A percentile compares a stretch with the other conserved stretches of the same genome.
phyloP scores from a whole-genome alignment of 2,797 vertebrate species.

The Pelobates cultripes region DNA sequence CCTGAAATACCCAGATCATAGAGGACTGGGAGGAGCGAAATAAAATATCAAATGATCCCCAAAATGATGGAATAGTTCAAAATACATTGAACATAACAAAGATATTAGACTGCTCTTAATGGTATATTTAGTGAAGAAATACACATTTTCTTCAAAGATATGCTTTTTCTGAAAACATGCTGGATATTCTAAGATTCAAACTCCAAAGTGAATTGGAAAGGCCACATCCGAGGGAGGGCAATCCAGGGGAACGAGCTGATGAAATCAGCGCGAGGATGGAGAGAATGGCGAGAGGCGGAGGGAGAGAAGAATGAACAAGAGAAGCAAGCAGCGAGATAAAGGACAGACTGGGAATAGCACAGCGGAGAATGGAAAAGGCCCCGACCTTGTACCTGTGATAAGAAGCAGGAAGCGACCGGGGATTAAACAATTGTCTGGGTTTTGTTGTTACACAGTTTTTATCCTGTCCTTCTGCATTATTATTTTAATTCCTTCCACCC shows the following conservation, averaged over 20 bases:
- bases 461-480: constrained; percentile 46
- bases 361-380: constrained; percentile 33
- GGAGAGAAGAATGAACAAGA: constrained; percentile 69
- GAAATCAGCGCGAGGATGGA: constrained; percentile 42
- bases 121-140: too few species aligned
- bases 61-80: too few species aligned
- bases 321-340: constrained; percentile 60
- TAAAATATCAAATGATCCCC: too few species aligned
- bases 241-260: constrained; percentile 14
- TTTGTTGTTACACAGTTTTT: constrained; percentile 47
- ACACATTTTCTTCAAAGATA: too few species aligned
- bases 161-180: neutral
- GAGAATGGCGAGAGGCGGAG: constrained; percentile 61
- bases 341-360: constrained; percentile 57
- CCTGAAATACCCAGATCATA: too few species aligned
- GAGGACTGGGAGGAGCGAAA: too few species aligned
- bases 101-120: too few species aligned
- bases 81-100: too few species aligned
- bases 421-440: constrained; percentile 54
- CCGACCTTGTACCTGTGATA: constrained; percentile 52
- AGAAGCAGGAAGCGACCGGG: constrained; percentile 58
- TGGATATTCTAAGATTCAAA: neutral
- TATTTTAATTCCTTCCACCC: constrained; percentile 43
- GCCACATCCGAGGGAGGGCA: too few species aligned
- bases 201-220: neutral